These are phyloP conservation scores for Microcaecilia unicolor DNA, from an alignment of 2,797 vertebrate genomes.

Conservation along the genomic window DNA sequence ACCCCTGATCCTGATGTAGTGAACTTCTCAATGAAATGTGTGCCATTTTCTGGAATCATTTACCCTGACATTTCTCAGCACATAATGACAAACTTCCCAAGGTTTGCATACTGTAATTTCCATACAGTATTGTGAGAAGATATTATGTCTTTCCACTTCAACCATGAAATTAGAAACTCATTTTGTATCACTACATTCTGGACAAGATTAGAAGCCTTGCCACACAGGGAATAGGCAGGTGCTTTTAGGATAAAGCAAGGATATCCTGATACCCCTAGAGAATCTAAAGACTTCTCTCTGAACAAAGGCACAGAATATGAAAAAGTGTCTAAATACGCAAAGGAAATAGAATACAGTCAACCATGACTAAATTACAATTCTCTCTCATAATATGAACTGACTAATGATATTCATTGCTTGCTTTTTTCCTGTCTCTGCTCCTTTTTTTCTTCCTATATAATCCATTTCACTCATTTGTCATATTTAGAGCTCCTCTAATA, in stretches of 20 bases:
- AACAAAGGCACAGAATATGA: constrained; percentile 18
- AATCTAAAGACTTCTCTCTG: constrained; percentile 23
- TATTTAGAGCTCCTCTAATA: constrained; percentile 2
- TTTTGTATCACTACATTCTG: constrained; percentile 25
- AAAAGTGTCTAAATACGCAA: constrained; percentile 11
- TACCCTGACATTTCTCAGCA: constrained; percentile 5
- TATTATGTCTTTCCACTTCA: constrained; percentile 42
- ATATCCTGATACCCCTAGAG: constrained; percentile 30
- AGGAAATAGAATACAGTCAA: constrained; percentile 37
- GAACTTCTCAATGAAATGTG: too few relatives aligned
- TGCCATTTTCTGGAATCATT: too few relatives aligned
- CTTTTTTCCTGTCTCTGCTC: constrained; percentile 2
- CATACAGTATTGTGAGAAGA: constrained; percentile 19
- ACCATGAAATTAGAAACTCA: constrained; percentile 47
- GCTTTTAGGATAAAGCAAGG: constrained; percentile 31
- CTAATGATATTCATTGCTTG: constrained; percentile 17
- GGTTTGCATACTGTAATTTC: constrained; percentile 30
- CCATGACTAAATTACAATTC: constrained; percentile 38
- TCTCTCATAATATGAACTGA: constrained; percentile 12
- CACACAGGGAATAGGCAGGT: constrained; percentile 24
- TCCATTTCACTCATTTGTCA: constrained; percentile 3
- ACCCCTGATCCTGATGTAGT: too few relatives aligned
- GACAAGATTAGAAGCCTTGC: constrained; percentile 26
- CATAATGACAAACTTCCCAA: constrained; percentile 30
- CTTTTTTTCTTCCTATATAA: not conserved